A percentile compares a stretch with the other conserved stretches of the same genome.
phyloP scores from a whole-genome alignment of 1,140 invertebrate genomes.

The Diachasma alloeum region DNA sequence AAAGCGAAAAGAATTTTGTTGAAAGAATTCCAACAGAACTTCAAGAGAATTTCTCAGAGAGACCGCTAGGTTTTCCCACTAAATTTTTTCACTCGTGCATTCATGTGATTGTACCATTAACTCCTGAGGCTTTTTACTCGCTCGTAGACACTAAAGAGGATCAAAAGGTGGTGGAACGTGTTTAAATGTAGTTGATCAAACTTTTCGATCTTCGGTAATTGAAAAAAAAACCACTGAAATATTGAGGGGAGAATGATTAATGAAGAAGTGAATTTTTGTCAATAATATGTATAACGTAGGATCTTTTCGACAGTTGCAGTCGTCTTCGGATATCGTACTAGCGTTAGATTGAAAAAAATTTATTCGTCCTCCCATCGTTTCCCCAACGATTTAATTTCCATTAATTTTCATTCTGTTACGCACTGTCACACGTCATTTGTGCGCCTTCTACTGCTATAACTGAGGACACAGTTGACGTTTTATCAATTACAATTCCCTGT shows the following conservation, averaged over 20 bases:
- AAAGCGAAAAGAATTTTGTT: too few relatives aligned
- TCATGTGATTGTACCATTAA: constrained; percentile 13
- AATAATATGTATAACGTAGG: constrained; percentile 25
- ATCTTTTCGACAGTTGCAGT: not conserved
- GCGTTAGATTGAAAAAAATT: not conserved
- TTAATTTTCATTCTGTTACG: not conserved
- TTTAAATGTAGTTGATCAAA: constrained; percentile 23
- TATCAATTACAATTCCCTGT: not conserved
- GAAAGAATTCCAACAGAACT: too few relatives aligned
- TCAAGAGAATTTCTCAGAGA: too few relatives aligned
- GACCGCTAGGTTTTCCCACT: too few relatives aligned
- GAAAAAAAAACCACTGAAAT: constrained; percentile 17
- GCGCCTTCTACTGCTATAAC: constrained; percentile 28
- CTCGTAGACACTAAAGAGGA: constrained; percentile 16
- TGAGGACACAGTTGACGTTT: constrained; percentile 3
- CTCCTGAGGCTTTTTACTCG: constrained; percentile 4
- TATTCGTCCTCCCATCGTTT: not conserved
- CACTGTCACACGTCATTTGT: not conserved
- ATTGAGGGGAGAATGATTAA: not conserved
- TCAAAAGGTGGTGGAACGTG: constrained; percentile 6
- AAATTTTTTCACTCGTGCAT: not conserved
- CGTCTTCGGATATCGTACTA: not conserved
- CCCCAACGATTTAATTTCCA: not conserved
- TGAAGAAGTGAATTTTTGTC: constrained; percentile 28
- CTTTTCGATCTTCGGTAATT: constrained; percentile 22